A percentile compares a stretch with the other conserved stretches of the same genome.
phyloP scores from a whole-genome alignment of 2,888 invertebrate genomes.

The Tipula helvola region DNA sequence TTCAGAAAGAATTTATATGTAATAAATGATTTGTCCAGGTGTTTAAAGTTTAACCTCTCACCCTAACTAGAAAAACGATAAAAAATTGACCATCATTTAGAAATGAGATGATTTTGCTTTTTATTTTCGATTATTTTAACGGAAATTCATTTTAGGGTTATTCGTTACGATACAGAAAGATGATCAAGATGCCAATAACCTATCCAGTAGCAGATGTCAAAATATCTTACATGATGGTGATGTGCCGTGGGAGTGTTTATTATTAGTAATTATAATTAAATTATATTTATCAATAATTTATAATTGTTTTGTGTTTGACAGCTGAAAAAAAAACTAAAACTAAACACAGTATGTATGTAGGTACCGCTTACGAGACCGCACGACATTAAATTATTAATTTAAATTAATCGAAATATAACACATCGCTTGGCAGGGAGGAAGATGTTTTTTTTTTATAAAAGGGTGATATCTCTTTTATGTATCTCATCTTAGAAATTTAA shows the following conservation, averaged over 20 bases:
- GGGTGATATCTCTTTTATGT: not conserved
- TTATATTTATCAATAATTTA: not conserved
- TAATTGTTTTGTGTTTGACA: not conserved
- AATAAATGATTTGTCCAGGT: not conserved
- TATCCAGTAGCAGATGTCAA: not conserved
- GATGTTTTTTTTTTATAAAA: not conserved
- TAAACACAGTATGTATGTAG: not conserved
- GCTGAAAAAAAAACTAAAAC: not conserved
- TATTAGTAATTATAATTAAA: not conserved
- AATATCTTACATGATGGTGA: not conserved
- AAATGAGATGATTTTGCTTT: not conserved
- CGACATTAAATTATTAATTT: not conserved
- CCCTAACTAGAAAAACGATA: not conserved
- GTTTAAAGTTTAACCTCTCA: not conserved
- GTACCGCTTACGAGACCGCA: not conserved
- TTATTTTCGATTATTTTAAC: not conserved
- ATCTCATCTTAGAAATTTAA: not conserved
- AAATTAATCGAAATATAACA: not conserved
- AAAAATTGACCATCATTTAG: not conserved
- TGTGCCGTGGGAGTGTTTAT: not conserved
- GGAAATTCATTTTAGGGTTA: not conserved
- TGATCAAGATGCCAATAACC: not conserved
- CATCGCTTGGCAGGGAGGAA: not conserved
- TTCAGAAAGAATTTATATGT: too few relatives aligned
- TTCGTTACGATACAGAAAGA: not conserved